These are phyloP conservation scores for Eurytoma adleriae DNA, from an alignment of 2,888 invertebrate species.

Conservation along the genomic window DNA sequence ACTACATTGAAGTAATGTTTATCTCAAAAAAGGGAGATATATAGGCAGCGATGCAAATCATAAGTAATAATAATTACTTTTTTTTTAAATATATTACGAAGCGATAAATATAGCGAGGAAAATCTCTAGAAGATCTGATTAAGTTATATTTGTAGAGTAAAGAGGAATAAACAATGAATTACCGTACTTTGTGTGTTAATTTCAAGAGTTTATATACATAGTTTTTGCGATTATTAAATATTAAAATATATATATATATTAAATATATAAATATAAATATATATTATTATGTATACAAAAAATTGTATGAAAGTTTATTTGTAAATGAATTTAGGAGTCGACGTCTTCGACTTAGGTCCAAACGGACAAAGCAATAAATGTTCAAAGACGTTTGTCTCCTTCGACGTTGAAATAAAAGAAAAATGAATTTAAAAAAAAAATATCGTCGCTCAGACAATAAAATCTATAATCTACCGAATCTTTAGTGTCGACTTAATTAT, in stretches of 20 bases:
- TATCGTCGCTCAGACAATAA: slow-evolving; percentile 49
- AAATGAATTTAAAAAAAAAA: slow-evolving; percentile 24
- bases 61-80: slow-evolving; percentile 59
- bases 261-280: slow-evolving; percentile 30
- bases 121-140: slow-evolving; percentile 70
- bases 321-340: slow-evolving; percentile 30
- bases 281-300: slow-evolving; percentile 32
- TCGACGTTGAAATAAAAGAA: slow-evolving; percentile 16
- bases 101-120: slow-evolving; percentile 53
- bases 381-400: slow-evolving; percentile 33
- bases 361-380: slow-evolving; percentile 45
- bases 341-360: slow-evolving; percentile 19
- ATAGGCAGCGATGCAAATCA: slow-evolving; percentile 60
- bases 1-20: slow-evolving; percentile 25
- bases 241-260: slow-evolving; percentile 36
- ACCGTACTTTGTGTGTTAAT: slow-evolving; percentile 54
- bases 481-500: slow-evolving; percentile 48
- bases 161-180: slow-evolving; percentile 32
- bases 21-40: slow-evolving; percentile 45
- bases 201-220: slow-evolving; percentile 51
- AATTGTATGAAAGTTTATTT: slow-evolving; percentile 50
- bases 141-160: slow-evolving; percentile 56
- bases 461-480: slow-evolving; percentile 11
- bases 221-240: slow-evolving; percentile 36
- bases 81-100: slow-evolving; percentile 58